A percentile compares a stretch with the other conserved stretches of the same genome.
These are phyloP conservation scores for Actenoides hombroni DNA, from an alignment of 2,113 vertebrate species.

Conservation along the genomic window DNA sequence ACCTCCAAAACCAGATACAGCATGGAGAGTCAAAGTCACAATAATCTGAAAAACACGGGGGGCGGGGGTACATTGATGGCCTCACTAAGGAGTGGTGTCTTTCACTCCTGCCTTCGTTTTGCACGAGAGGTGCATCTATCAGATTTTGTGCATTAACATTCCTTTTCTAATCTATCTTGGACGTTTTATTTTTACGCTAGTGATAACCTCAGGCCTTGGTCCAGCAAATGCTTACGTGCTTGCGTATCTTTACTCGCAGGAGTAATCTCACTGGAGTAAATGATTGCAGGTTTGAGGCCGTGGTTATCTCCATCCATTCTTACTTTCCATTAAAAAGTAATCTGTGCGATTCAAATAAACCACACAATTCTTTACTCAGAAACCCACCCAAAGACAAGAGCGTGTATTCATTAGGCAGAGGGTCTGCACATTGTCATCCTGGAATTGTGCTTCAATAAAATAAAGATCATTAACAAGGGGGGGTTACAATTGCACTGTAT, in stretches of 20 bases:
- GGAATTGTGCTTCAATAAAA: slow-evolving; percentile 10
- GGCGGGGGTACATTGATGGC: neutral
- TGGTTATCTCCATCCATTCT: slow-evolving; percentile 54
- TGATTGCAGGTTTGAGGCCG: slow-evolving; percentile 50
- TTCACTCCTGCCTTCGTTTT: slow-evolving; percentile 25
- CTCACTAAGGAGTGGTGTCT: neutral
- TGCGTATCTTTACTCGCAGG: slow-evolving; percentile 19
- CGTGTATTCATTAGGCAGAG: slow-evolving; percentile 7
- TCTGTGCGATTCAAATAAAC: slow-evolving; percentile 55
- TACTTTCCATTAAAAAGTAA: slow-evolving; percentile 64
- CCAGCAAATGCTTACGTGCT: slow-evolving; percentile 20
- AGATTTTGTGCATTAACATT: slow-evolving; percentile 64
- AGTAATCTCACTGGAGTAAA: slow-evolving; percentile 59
- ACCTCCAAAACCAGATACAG: slow-evolving; percentile 57
- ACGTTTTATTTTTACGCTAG: slow-evolving; percentile 45
- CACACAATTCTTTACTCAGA: slow-evolving; percentile 33
- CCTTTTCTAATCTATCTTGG: slow-evolving; percentile 42
- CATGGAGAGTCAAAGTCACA: slow-evolving; percentile 21
- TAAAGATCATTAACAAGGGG: slow-evolving; percentile 1
- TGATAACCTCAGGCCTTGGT: slow-evolving; percentile 36
- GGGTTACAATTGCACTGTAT: neutral
- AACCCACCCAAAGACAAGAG: slow-evolving; percentile 16
- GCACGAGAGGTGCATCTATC: neutral
- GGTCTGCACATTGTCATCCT: slow-evolving; percentile 12
- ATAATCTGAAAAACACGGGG: slow-evolving; percentile 43